Evolutionary conservation across 2,113 vertebrate species (phyloP).

Genomic region (Alectura lathami): DNA sequence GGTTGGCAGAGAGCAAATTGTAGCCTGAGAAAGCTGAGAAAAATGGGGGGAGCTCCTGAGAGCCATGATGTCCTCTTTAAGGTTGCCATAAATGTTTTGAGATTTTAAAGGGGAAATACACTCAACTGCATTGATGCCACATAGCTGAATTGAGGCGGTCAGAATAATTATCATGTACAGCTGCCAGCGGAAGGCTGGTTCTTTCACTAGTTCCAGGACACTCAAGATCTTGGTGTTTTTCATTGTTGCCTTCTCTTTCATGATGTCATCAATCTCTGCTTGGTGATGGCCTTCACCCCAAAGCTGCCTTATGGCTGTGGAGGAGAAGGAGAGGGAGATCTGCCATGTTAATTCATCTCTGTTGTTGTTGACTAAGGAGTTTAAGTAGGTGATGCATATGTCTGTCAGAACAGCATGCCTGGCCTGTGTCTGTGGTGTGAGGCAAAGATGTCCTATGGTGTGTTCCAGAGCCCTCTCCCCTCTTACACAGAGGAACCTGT

Average conservation of each 20-base stretch:
- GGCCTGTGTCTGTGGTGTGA: background rate
- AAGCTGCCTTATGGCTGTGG: slow-evolving; percentile 80
- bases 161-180: slow-evolving; percentile 70
- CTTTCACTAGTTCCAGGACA: slow-evolving; percentile 78
- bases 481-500: background rate
- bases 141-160: slow-evolving; percentile 78
- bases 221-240: slow-evolving; percentile 70
- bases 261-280: slow-evolving; percentile 82
- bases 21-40: background rate
- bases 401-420: background rate
- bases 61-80: background rate
- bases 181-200: slow-evolving; percentile 81
- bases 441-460: background rate
- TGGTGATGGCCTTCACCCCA: slow-evolving; percentile 80
- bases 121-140: slow-evolving; percentile 85
- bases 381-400: background rate
- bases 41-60: background rate
- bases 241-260: slow-evolving; percentile 76
- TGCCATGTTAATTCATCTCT: background rate
- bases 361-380: background rate
- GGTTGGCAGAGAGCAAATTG: background rate
- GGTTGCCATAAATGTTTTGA: background rate
- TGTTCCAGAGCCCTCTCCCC: background rate
- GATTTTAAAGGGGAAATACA: background rate
- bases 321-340: slow-evolving; percentile 29